Percentiles rank a stretch among this genome's conserved stretches.
Evolutionary conservation across 2,113 vertebrate species (phyloP).

Genomic region (Serilophus lunatus): DNA sequence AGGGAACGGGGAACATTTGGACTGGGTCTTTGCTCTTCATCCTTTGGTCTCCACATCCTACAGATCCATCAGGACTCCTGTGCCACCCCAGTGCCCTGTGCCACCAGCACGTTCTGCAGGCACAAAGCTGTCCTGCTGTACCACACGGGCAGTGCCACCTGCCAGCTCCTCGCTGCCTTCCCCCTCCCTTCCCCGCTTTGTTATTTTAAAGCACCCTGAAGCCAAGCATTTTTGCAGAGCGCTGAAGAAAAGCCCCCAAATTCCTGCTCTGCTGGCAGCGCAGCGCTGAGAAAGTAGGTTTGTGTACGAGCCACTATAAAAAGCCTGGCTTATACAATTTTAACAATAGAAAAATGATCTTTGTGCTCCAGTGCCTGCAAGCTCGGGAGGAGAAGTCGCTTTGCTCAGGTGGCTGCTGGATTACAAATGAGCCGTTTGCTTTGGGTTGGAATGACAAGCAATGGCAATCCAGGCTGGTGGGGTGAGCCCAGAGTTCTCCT

Average conservation of each 20-base stretch:
- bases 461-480: constrained; percentile 74
- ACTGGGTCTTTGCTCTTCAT: background rate
- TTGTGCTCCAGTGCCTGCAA: constrained; percentile 70
- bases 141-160: background rate
- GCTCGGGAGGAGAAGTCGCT: constrained; percentile 54
- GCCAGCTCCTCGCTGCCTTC: background rate
- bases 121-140: background rate
- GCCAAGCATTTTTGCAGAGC: constrained; percentile 35
- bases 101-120: background rate
- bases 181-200: background rate
- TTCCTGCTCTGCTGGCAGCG: background rate
- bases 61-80: fast-evolving
- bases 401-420: constrained; percentile 82
- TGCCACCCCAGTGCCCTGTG: too few relatives aligned
- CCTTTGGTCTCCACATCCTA: background rate
- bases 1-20: background rate
- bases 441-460: constrained; percentile 85
- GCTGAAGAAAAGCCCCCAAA: background rate
- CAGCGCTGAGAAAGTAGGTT: constrained; percentile 43
- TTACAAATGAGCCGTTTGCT: constrained; percentile 83
- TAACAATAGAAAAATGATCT: constrained; percentile 79
- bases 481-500: constrained; percentile 31
- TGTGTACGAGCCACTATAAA: constrained; percentile 66
- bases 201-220: constrained; percentile 52
- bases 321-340: constrained; percentile 71